Evolutionary conservation across 2,113 vertebrate species (phyloP).

Genomic region (Ochotona princeps): DNA sequence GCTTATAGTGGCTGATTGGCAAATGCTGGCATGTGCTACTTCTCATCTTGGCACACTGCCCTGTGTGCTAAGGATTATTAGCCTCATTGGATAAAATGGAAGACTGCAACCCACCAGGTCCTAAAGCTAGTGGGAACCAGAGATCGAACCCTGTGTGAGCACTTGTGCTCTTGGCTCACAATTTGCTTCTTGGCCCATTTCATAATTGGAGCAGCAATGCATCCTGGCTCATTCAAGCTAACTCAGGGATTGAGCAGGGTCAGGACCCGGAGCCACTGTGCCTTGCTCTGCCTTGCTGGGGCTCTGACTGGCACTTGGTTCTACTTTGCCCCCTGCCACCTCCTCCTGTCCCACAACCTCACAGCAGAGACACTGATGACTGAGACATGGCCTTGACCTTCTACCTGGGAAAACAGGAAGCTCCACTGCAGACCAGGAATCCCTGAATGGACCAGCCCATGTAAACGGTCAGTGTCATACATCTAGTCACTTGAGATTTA

Average conservation of each 20-base stretch:
- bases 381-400: not conserved
- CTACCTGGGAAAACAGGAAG: not conserved
- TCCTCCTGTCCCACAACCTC: not conserved
- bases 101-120: not conserved
- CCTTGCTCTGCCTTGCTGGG: not conserved
- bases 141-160: not conserved
- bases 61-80: not conserved
- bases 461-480: not conserved
- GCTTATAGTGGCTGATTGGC: not conserved
- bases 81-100: not conserved
- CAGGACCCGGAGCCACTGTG: too few relatives aligned
- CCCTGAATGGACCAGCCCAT: not conserved
- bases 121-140: not conserved
- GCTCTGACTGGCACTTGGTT: not conserved
- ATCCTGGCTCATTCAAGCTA: not conserved
- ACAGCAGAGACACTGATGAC: not conserved
- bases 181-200: not conserved
- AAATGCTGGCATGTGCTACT: not conserved
- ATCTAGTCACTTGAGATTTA: slow-evolving; percentile 11
- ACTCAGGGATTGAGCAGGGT: not conserved
- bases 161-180: not conserved
- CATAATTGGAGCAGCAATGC: not conserved
- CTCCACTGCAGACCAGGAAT: not conserved
- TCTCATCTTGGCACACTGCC: not conserved
- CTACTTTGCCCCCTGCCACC: not conserved